These are phyloP conservation scores for Pseudeuparius sepicola DNA, from an alignment of 2,888 invertebrate genomes.

Conservation along the genomic window DNA sequence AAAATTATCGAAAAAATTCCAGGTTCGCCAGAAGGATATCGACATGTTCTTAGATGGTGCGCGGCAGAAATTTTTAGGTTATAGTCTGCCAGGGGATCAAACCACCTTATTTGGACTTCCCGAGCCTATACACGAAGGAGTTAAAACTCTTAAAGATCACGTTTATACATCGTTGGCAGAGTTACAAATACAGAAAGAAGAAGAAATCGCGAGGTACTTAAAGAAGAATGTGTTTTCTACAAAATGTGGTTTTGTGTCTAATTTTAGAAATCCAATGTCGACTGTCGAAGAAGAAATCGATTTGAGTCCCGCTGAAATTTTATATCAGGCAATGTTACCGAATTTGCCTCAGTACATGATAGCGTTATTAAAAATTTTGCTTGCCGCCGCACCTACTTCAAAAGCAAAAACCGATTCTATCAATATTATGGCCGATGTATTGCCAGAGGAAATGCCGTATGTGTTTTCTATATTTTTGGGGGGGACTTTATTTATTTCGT, in stretches of 20 bases:
- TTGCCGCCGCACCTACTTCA: constrained; percentile 98
- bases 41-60: constrained; percentile 87
- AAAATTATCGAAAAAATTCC: constrained; percentile 91
- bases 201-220: constrained; percentile 83
- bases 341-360: constrained; percentile 97
- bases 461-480: constrained; percentile 28
- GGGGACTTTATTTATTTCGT: not conserved
- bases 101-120: constrained; percentile 90
- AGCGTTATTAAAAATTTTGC: constrained; percentile 86
- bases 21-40: constrained; percentile 88
- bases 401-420: constrained; percentile 96
- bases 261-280: constrained; percentile 86
- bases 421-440: constrained; percentile 94
- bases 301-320: constrained; percentile 74
- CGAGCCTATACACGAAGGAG: constrained; percentile 93
- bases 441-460: constrained; percentile 95
- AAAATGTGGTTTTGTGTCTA: too few relatives aligned
- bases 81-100: constrained; percentile 76
- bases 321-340: constrained; percentile 91
- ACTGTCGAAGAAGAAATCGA: constrained; percentile 69
- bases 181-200: constrained; percentile 82
- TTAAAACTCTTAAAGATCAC: constrained; percentile 79
- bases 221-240: too few relatives aligned
- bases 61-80: constrained; percentile 92
- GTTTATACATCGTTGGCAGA: constrained; percentile 91